A percentile compares a stretch with the other conserved stretches of the same genome.
phyloP scores from a whole-genome alignment of 1,140 invertebrate species.

The Hermatobates lingyangjiaoensis region DNA sequence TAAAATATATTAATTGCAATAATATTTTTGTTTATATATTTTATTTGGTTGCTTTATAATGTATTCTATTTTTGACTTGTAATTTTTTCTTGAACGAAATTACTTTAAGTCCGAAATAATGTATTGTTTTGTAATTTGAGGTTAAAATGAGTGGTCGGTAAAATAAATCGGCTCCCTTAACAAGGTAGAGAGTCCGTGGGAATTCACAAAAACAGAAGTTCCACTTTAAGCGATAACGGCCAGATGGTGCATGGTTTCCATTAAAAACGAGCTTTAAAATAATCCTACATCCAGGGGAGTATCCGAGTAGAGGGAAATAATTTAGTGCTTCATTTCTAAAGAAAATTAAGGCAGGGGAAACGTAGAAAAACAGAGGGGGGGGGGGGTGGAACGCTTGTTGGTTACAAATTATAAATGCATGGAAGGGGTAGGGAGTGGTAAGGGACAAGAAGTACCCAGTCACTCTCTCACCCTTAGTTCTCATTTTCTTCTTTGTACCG shows the following conservation, averaged over 20 bases:
- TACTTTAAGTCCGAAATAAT: no score
- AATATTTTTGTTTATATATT: no score
- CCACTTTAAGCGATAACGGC: constrained; percentile 5
- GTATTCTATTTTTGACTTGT: no score
- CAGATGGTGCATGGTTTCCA: constrained; percentile 3
- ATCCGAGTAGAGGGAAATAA: background rate
- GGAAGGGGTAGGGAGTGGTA: background rate
- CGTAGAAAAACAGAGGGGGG: background rate
- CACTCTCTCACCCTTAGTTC: background rate
- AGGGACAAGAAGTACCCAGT: background rate
- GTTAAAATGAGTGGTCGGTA: no score
- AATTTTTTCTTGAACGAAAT: no score
- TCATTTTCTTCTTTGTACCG: constrained; percentile 1
- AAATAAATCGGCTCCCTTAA: no score
- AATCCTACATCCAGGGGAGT: constrained; percentile 2
- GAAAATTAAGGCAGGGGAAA: background rate
- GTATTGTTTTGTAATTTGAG: no score
- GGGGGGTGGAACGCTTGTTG: background rate
- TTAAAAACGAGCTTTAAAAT: constrained; percentile 5
- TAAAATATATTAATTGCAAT: no score
- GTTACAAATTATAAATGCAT: constrained; percentile 2
- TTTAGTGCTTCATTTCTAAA: constrained; percentile 1
- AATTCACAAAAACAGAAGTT: background rate
- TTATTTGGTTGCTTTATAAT: no score
- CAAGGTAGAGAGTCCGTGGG: no score